phyloP scores from a whole-genome alignment of 2,797 vertebrate genomes.

The Rallus crepitans region DNA sequence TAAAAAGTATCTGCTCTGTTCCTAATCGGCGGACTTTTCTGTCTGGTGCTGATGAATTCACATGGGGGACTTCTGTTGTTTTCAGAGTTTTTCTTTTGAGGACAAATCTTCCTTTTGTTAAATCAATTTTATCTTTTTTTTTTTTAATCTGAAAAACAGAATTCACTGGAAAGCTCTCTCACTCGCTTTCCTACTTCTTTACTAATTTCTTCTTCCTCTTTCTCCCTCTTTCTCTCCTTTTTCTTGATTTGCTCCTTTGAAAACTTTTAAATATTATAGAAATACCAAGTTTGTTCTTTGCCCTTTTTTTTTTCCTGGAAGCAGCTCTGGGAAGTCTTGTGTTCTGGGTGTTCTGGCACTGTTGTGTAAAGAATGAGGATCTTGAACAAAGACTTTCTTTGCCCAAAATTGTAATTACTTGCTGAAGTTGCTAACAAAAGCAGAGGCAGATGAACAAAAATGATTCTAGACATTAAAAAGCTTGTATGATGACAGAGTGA shows the following conservation, averaged over 20 bases:
- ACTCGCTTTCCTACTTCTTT: neutral
- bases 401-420: constrained; percentile 44
- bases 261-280: constrained; percentile 3
- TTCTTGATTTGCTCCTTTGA: neutral
- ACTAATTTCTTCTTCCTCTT: neutral
- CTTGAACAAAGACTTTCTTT: constrained; percentile 56
- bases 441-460: constrained; percentile 33
- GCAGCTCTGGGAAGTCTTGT: constrained; percentile 3
- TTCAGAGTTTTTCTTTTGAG: neutral
- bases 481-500: constrained; percentile 24
- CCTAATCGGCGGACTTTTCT: neutral
- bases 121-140: neutral
- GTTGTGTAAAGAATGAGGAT: constrained; percentile 17
- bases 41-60: neutral
- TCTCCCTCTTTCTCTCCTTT: neutral
- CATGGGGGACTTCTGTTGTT: neutral
- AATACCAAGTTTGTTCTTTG: neutral
- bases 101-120: neutral
- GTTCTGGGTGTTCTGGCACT: constrained; percentile 31
- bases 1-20: neutral
- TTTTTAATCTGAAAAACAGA: neutral
- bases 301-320: neutral
- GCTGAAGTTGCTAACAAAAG: constrained; percentile 59
- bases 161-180: neutral
- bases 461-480: constrained; percentile 35